Evolutionary conservation across 2,888 invertebrate species (phyloP).

Genomic region (Rhagium mordax): DNA sequence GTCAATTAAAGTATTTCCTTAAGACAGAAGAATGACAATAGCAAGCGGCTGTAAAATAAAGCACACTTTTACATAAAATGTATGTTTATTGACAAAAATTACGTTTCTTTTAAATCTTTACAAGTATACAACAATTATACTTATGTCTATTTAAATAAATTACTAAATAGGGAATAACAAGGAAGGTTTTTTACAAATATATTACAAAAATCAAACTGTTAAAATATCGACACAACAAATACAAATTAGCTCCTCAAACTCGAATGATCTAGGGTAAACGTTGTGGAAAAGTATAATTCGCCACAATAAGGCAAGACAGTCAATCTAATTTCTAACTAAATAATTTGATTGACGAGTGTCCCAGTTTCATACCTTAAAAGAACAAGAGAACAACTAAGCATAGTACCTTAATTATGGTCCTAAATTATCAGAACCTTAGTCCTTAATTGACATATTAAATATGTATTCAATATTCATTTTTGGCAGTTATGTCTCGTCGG

Average conservation of each 20-base stretch:
- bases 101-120: constrained; percentile 27
- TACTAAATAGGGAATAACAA: constrained; percentile 29
- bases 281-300: not conserved
- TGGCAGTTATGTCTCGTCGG: not conserved
- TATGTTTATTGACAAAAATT: constrained; percentile 30
- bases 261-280: not conserved
- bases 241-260: not conserved
- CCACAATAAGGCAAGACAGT: not conserved
- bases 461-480: not conserved
- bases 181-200: constrained; percentile 31
- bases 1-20: no score
- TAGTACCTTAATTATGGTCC: not conserved
- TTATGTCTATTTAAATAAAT: constrained; percentile 24
- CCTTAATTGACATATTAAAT: not conserved
- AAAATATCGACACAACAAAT: not conserved
- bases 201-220: constrained; percentile 1
- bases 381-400: not conserved
- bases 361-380: not conserved
- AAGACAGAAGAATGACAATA: not conserved
- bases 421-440: not conserved
- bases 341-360: not conserved
- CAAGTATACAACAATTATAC: constrained; percentile 33
- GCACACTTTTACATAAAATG: constrained; percentile 20
- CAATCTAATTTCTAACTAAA: not conserved
- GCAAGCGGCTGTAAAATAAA: not conserved